Evolutionary conservation across 2,113 vertebrate genomes (phyloP).

Genomic region (Nymphicus hollandicus): DNA sequence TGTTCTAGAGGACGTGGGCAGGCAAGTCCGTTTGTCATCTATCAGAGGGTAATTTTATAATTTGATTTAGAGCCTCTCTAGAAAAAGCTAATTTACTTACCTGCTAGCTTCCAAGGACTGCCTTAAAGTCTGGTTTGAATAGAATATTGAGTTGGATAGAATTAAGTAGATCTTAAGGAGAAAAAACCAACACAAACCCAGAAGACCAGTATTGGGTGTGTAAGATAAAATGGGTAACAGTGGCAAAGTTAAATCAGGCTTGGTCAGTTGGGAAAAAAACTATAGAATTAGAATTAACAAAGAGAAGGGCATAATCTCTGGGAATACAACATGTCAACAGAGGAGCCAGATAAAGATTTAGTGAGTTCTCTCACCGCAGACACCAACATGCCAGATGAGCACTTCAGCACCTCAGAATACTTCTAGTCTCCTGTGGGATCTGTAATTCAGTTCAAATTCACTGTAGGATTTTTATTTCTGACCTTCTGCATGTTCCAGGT

Average conservation of each 20-base stretch:
- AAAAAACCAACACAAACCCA: not conserved
- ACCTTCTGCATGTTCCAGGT: not conserved
- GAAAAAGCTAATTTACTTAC: conserved; percentile 19
- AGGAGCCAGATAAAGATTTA: not conserved
- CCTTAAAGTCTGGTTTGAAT: not conserved
- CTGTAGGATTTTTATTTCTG: not conserved
- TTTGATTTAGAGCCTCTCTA: conserved; percentile 1
- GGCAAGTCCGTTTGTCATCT: not conserved
- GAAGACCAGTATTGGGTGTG: not conserved
- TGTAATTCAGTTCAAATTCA: not conserved
- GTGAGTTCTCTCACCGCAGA: not conserved
- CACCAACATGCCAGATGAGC: not conserved
- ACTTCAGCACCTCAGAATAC: not conserved
- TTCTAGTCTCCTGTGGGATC: not conserved
- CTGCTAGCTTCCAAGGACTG: conserved; percentile 3
- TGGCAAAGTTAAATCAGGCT: not conserved
- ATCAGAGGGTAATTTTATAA: not conserved
- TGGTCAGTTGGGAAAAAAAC: not conserved
- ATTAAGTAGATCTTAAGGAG: not conserved
- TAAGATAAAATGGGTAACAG: not conserved
- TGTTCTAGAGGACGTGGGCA: not conserved
- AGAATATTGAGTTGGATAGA: too few relatives aligned
- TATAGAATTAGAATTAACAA: not conserved
- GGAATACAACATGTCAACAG: not conserved
- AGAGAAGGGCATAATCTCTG: not conserved